A percentile compares a stretch with the other conserved stretches of the same genome.
Evolutionary conservation across 2,888 invertebrate genomes (phyloP).

Genomic region (Buathra laborator): DNA sequence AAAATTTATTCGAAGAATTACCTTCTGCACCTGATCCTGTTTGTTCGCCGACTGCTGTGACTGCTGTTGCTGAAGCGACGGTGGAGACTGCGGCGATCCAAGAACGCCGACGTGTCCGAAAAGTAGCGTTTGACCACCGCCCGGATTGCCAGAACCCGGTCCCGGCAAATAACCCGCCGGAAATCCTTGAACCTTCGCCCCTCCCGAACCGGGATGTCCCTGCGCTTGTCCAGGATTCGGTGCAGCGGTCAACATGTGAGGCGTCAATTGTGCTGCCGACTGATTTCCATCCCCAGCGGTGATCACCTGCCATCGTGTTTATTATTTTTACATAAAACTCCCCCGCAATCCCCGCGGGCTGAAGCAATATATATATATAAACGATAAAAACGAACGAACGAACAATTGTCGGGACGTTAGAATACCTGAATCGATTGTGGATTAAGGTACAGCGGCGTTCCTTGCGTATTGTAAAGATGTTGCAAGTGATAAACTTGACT

Average conservation of each 20-base stretch:
- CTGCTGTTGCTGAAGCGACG: slow-evolving; percentile 80
- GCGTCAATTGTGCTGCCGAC: slow-evolving; percentile 90
- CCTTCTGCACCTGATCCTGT: slow-evolving; percentile 84
- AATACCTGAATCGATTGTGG: slow-evolving; percentile 90
- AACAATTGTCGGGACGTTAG: neutral
- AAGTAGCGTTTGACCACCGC: slow-evolving; percentile 89
- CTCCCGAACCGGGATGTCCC: slow-evolving; percentile 80
- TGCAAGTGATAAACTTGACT: slow-evolving; percentile 91
- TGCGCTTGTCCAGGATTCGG: slow-evolving; percentile 82
- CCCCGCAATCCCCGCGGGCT: neutral
- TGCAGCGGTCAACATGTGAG: slow-evolving; percentile 93
- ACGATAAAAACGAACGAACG: neutral
- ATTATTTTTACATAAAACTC: slow-evolving; percentile 22
- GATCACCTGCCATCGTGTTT: slow-evolving; percentile 88
- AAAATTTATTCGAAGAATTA: slow-evolving; percentile 54
- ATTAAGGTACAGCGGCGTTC: slow-evolving; percentile 91
- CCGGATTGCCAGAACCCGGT: slow-evolving; percentile 91
- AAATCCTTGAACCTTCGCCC: slow-evolving; percentile 85
- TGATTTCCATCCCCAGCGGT: slow-evolving; percentile 94
- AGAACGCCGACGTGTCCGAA: slow-evolving; percentile 91
- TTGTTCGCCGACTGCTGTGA: slow-evolving; percentile 82
- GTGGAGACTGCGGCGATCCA: slow-evolving; percentile 87
- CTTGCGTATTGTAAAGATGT: slow-evolving; percentile 93
- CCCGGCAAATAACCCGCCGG: slow-evolving; percentile 92
- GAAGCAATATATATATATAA: neutral